Base-by-base conservation (phyloP, 2,113 vertebrate species). In the Entomyzon cyanotis region DNA sequence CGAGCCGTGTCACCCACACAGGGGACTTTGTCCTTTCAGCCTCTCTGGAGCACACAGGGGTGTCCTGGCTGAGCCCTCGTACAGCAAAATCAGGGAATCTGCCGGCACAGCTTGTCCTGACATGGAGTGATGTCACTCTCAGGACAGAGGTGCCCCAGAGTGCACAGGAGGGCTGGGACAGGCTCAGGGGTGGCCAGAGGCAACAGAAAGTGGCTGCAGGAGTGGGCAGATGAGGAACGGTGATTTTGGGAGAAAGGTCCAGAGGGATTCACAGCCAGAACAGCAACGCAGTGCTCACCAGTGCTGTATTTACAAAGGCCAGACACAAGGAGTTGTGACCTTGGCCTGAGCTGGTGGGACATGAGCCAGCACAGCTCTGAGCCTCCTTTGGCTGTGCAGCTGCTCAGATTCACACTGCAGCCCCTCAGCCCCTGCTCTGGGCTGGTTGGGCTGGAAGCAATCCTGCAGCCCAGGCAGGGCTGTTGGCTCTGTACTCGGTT, bases 11-110 rank as follows among this genome's bases (percentile, higher is more conserved):
- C 96, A 95, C 95, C 96, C 69, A 28, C 86, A n/a, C 62, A 7
- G 58, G 52, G 83, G 94, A 97, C 96, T 95, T 95, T 96, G 95
- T 89, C 95, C 95, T 93, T 74, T 69, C 93, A 75, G 83, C 33
- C 44, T 83, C 75, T 39, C 63, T 64, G 4, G 2, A 31, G 73
- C 47, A 53, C 74, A 7, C 56, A 39, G 35, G 15, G 52, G 18
- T 70, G 73, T 41, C 44, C 80, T 83, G 55, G 50, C 46, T 35
- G 67, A 87, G 58, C n/a, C n/a, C 31, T 70, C 41, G 10, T 0
- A 15, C 23, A 73, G 70, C 37, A 56, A 18, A 89, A 56, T 10
- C 24, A 0, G 3, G 42, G 30, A 59, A 90, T 62, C 5, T 42
- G 39, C 21, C 2, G 0, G 27, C 37, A 64, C 68, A 77, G 44